phyloP scores from a whole-genome alignment of 1,140 invertebrate species.

The Diorhabda elongata region DNA sequence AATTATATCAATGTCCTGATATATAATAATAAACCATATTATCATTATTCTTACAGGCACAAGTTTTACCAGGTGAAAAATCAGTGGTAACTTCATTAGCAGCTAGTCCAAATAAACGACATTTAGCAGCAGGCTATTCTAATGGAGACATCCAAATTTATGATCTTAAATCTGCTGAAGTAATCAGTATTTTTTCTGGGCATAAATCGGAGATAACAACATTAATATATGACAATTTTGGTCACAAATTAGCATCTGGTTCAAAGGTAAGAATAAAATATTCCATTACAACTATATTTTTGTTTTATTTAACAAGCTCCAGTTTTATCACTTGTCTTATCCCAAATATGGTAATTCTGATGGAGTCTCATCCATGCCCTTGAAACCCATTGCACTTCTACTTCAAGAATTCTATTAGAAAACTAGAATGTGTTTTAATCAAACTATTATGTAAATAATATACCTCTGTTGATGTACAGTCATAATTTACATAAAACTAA shows the following conservation, averaged over 20 bases:
- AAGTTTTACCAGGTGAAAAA: conserved; percentile 73
- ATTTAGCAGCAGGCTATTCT: conserved; percentile 85
- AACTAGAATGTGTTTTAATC: no score
- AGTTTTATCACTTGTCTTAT: no score
- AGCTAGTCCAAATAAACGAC: conserved; percentile 65
- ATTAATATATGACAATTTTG: conserved; percentile 74
- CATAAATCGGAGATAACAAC: conserved; percentile 83
- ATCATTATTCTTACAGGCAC: conserved; percentile 52
- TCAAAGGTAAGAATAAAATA: conserved; percentile 61
- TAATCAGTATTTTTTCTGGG: conserved; percentile 76
- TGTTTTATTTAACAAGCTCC: neutral
- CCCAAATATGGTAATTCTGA: no score
- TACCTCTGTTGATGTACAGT: no score
- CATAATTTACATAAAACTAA: no score
- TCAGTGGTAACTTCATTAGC: conserved; percentile 68
- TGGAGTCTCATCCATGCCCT: no score
- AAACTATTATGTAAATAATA: no score
- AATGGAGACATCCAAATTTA: conserved; percentile 87
- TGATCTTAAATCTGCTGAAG: conserved; percentile 65
- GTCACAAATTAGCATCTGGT: conserved; percentile 79
- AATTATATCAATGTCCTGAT: no score
- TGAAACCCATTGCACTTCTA: no score
- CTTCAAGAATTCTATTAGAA: no score
- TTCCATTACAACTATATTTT: neutral
- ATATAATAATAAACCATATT: neutral